A percentile compares a stretch with the other conserved stretches of the same genome.
Conservation (phyloP, 1,140 invertebrate species). For the Lordiphosa clarofinis region DNA sequence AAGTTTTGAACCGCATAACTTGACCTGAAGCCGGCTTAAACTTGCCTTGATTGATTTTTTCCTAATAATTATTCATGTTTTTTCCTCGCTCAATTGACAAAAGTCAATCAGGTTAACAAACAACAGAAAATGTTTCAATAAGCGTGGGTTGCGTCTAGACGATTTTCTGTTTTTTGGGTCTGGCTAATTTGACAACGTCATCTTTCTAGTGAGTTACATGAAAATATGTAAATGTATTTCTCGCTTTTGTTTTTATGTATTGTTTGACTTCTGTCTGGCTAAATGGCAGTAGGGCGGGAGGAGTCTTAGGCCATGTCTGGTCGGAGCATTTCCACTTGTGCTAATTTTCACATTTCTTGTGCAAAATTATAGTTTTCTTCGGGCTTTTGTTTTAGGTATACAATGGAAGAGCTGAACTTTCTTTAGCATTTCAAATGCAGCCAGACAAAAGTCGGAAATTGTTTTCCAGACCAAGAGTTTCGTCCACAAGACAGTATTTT, state of each 20-base stretch:
- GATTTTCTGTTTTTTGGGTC: slow-evolving; percentile 16
- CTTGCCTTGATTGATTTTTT: too few species aligned
- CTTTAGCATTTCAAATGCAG: slow-evolving; percentile 28
- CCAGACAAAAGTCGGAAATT: slow-evolving; percentile 28
- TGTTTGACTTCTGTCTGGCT: too few species aligned
- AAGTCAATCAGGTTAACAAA: slow-evolving; percentile 7
- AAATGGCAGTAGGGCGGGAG: too few species aligned
- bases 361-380: slow-evolving; percentile 29
- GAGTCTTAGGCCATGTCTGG: not conserved
- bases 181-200: slow-evolving; percentile 33
- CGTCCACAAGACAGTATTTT: not conserved
- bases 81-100: not conserved
- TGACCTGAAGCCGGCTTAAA: too few species aligned
- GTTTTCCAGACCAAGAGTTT: slow-evolving; percentile 14
- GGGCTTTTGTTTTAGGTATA: slow-evolving; percentile 33
- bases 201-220: not conserved
- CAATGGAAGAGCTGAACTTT: slow-evolving; percentile 15
- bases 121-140: slow-evolving; percentile 4
- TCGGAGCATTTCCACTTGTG: slow-evolving; percentile 22
- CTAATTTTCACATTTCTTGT: slow-evolving; percentile 18
- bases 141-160: slow-evolving; percentile 40
- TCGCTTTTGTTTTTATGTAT: too few species aligned
- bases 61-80: too few species aligned
- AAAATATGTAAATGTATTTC: too few species aligned
- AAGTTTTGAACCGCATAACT: too few species aligned